Evolutionary conservation across 2,797 vertebrate genomes (phyloP), one percentile per base, ranked within the genome.

Genomic region (Chaenodraco wilsoni): DNA sequence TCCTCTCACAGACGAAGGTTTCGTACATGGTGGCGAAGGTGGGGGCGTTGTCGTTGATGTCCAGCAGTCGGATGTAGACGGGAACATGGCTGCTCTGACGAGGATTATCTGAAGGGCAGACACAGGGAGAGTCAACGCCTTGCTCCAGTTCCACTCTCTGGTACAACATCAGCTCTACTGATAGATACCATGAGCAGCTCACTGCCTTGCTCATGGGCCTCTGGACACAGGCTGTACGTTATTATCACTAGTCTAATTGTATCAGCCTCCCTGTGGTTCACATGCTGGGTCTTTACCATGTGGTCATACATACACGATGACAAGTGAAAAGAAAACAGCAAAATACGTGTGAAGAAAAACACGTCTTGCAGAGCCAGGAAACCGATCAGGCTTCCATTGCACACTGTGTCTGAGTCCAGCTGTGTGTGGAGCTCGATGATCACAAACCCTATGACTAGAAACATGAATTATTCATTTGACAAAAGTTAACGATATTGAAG

Each of bases 41-140:
- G 8, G 97, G 97, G 37, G 97, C 95, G 0, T 99, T 99, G 94
- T 99, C 97, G 65, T 98, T 99, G 89, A 98, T 94, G 82, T 98
- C 97, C 78, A 98, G 92, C 83, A 98, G 89, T 73, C 94, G 96
- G 90, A 99, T 96, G 85, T 95, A 96, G 37, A 98, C 95, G 0
- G 94, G 94, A 50, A 96, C 95, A 14, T 94, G 94, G 81, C 96
- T 97, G 86, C 91, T 97, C 92, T 97, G 96, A 80, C 93, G 96
- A 49, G 95, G 96, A 73, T 97, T 97, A 91, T 95, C 97, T 97
- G 92, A 10, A 77, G 48, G 50, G 46, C n/a, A 76, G 65, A 79
- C 17, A 72, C 37, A 75, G 54, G 0, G 27, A 40, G 65, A 55
- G 9, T 21, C 3, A 43, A 60, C 40, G 40, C 46, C 3, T 16